phyloP scores from a whole-genome alignment of 2,113 vertebrate genomes.

The Heteronetta atricapilla region DNA sequence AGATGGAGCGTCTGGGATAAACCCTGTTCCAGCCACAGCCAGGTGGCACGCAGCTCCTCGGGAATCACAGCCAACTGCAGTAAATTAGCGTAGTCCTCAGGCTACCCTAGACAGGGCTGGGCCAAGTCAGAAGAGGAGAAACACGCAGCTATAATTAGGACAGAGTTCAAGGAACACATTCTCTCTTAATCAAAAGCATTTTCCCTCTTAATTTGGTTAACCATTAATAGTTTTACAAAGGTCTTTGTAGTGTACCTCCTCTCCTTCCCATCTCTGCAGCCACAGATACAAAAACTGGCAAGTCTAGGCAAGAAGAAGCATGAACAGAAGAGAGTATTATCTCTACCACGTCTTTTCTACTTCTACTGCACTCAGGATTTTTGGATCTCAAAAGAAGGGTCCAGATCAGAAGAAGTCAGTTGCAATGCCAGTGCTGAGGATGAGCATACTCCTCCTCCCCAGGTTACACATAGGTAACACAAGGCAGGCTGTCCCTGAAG shows the following conservation, averaged over 20 bases:
- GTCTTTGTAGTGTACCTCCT: neutral
- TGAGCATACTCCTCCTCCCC: neutral
- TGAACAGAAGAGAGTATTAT: neutral
- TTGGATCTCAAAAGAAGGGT: neutral
- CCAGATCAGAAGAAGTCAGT: neutral
- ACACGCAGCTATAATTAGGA: neutral
- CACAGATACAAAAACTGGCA: neutral
- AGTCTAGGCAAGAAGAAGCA: neutral
- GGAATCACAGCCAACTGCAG: neutral
- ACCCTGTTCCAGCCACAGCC: neutral
- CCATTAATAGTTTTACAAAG: neutral
- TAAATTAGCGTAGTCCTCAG: conserved; percentile 19
- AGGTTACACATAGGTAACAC: neutral
- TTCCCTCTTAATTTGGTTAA: neutral
- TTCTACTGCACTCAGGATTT: neutral
- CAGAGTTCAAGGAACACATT: neutral
- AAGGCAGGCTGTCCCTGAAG: neutral
- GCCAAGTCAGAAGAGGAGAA: neutral
- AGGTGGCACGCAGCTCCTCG: neutral
- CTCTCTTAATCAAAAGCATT: neutral
- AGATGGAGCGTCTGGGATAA: neutral
- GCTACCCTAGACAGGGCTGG: neutral
- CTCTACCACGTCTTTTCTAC: neutral
- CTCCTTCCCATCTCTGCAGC: neutral
- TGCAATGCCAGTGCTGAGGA: neutral